A percentile compares a stretch with the other conserved stretches of the same genome.
These are phyloP conservation scores for Syngnathus scovelli DNA, from an alignment of 2,113 vertebrate genomes.

Conservation along the genomic window DNA sequence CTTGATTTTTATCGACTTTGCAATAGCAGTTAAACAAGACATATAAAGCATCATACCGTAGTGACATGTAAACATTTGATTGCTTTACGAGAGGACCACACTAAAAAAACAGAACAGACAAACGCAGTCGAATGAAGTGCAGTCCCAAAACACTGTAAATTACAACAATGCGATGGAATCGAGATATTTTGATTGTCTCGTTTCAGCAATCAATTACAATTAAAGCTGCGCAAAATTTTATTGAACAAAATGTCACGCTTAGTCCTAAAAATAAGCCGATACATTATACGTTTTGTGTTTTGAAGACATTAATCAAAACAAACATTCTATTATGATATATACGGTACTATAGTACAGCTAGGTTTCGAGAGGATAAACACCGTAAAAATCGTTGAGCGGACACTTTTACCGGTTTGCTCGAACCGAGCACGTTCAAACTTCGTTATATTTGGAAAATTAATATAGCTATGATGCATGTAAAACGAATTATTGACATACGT, in stretches of 20 bases:
- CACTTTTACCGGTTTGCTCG: not conserved
- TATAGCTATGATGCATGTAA: not conserved
- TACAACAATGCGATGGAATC: not conserved
- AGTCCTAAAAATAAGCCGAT: not conserved
- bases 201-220: not conserved
- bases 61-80: not conserved
- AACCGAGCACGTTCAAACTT: not conserved
- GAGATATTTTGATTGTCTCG: not conserved
- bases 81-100: not conserved
- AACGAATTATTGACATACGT: slow-evolving; percentile 50
- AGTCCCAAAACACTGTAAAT: not conserved
- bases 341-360: too few relatives aligned
- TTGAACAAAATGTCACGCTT: not conserved
- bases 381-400: not conserved
- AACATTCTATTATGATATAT: too few relatives aligned
- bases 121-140: not conserved
- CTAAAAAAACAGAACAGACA: not conserved
- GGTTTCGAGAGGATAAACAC: not conserved
- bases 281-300: not conserved
- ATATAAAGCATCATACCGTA: not conserved
- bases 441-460: not conserved
- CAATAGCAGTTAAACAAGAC: not conserved
- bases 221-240: not conserved
- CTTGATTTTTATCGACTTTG: not conserved
- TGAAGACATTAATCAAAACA: not conserved